Conservation (phyloP, 2,888 invertebrate species). For the Parascotia fuliginaria region DNA sequence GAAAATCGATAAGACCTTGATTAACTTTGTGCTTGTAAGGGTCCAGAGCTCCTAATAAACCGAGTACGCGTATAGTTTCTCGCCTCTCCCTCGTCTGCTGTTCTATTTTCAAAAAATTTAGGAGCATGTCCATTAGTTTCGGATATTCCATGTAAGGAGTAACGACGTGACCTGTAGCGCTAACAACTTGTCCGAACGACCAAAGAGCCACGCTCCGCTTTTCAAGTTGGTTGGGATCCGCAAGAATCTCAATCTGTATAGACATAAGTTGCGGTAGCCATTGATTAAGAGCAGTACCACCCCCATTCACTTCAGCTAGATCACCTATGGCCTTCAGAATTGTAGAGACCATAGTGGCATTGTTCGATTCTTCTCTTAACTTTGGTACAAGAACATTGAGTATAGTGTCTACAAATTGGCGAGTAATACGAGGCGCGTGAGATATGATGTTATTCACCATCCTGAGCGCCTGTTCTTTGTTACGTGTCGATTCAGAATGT, state of each 20-base stretch:
- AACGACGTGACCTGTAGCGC: constrained; percentile 98
- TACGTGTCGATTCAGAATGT: constrained; percentile 97
- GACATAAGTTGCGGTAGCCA: constrained; percentile 96
- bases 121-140: constrained; percentile 94
- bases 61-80: constrained; percentile 97
- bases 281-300: constrained; percentile 93
- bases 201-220: constrained; percentile 97
- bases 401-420: constrained; percentile 98
- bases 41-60: constrained; percentile 97
- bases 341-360: constrained; percentile 95
- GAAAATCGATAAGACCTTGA: constrained; percentile 95
- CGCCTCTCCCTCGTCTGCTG: constrained; percentile 94
- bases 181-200: constrained; percentile 97
- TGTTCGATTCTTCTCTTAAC: constrained; percentile 94
- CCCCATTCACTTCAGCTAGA: constrained; percentile 95
- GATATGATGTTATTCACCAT: constrained; percentile 98
- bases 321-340: constrained; percentile 97
- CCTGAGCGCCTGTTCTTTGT: constrained; percentile 97
- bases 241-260: constrained; percentile 96
- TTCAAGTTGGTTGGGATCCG: constrained; percentile 96
- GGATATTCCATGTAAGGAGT: constrained; percentile 98
- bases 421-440: constrained; percentile 96
- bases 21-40: constrained; percentile 99
- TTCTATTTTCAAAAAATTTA: constrained; percentile 97
- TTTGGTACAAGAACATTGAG: constrained; percentile 96